Evolutionary conservation across 2,888 invertebrate genomes (phyloP).

Genomic region (Agonopterix subpropinquella): DNA sequence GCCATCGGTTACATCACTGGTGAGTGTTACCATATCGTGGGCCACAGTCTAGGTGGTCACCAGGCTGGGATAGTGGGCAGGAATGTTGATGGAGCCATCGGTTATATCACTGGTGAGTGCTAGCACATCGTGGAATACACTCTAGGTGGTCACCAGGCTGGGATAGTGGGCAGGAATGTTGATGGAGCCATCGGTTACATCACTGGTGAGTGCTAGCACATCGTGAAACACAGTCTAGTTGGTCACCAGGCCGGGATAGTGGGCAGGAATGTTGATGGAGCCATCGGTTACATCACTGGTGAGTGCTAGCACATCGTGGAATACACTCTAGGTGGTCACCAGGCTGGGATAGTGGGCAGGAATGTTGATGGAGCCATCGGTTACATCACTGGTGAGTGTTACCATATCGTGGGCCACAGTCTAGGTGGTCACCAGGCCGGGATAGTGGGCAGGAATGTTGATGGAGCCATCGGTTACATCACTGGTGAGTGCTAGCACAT

Average conservation of each 20-base stretch:
- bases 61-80: too few relatives aligned
- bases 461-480: conserved; percentile 24
- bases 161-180: conserved; percentile 26
- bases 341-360: conserved; percentile 28
- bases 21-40: conserved; percentile 29
- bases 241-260: conserved; percentile 24
- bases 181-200: conserved; percentile 25
- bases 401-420: not conserved
- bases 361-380: conserved; percentile 20
- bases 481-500: conserved; percentile 21
- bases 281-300: conserved; percentile 31
- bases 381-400: conserved; percentile 26
- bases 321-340: conserved; percentile 25
- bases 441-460: conserved; percentile 2
- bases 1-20: too few relatives aligned
- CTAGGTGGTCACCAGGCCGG: too few relatives aligned
- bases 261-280: conserved; percentile 23
- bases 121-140: too few relatives aligned
- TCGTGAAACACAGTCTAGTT: conserved; percentile 8
- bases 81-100: too few relatives aligned
- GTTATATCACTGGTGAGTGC: too few relatives aligned
- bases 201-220: conserved; percentile 20
- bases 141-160: conserved; percentile 28
- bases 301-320: not conserved
- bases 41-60: too few relatives aligned